Percentiles rank a stretch among this genome's conserved stretches.
These are phyloP conservation scores for Cetoscarus ocellatus DNA, from an alignment of 2,797 vertebrate genomes.

Conservation along the genomic window DNA sequence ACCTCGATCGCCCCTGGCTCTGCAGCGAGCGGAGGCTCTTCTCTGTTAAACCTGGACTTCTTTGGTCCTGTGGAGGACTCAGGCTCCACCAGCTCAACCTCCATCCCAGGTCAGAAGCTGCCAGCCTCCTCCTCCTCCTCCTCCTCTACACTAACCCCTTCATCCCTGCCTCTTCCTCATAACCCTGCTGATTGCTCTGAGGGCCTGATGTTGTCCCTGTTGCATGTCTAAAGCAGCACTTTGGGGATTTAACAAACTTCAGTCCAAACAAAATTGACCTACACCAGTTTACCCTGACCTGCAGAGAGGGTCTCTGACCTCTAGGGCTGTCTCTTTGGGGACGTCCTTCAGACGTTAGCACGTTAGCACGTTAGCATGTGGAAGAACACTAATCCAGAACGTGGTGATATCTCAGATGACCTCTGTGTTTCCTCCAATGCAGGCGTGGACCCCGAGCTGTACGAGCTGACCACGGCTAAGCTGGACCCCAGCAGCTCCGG, in stretches of 20 bases:
- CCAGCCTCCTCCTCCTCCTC: not conserved
- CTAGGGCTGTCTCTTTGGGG: too few species aligned
- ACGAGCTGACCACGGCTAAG: conserved; percentile 95
- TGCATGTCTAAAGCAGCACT: too few species aligned
- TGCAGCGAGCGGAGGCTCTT: conserved; percentile 98
- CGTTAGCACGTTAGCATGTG: too few species aligned
- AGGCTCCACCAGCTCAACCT: conserved; percentile 91
- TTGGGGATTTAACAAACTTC: too few species aligned
- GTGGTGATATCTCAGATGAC: not conserved
- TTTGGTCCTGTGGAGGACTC: conserved; percentile 99
- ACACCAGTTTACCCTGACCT: too few species aligned
- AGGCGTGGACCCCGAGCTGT: conserved; percentile 98
- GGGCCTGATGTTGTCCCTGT: too few species aligned
- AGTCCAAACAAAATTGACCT: too few species aligned
- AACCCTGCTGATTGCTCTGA: too few species aligned
- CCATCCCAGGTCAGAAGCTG: conserved; percentile 95
- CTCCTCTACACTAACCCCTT: conserved; percentile 16
- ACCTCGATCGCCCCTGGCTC: conserved; percentile 83
- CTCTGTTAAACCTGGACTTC: conserved; percentile 99
- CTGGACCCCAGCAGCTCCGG: conserved; percentile 87
- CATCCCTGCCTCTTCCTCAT: not conserved
- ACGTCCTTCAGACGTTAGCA: too few species aligned
- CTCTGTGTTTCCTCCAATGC: not conserved
- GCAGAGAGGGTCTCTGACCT: too few species aligned
- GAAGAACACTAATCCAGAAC: too few species aligned